Conservation (phyloP, 2,113 vertebrate species). For the Aphyosemion australe region DNA sequence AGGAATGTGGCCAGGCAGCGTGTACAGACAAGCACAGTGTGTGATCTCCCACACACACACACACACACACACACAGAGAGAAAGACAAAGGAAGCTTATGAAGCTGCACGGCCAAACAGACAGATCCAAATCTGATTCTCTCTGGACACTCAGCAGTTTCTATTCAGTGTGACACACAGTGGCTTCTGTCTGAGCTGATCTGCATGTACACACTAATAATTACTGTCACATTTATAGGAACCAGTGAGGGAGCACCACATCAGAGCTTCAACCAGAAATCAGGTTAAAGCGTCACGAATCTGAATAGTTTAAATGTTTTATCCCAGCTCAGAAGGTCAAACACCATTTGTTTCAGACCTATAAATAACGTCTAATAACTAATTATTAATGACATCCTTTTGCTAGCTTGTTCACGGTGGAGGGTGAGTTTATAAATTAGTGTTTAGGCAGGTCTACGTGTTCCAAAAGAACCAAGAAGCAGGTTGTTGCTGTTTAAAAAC, state of each 20-base stretch:
- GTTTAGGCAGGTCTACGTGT: too few species aligned
- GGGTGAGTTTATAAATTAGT: too few species aligned
- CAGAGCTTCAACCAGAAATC: not conserved
- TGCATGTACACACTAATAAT: not conserved
- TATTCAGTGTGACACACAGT: constrained; percentile 12
- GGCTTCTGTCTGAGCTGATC: not conserved
- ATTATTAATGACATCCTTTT: too few species aligned
- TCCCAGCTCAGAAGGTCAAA: too few species aligned
- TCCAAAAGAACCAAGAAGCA: too few species aligned
- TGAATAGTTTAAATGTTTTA: not conserved
- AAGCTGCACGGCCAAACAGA: constrained; percentile 30
- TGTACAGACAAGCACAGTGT: constrained; percentile 64
- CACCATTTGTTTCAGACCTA: too few species aligned
- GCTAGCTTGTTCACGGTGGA: too few species aligned
- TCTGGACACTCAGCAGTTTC: constrained; percentile 15
- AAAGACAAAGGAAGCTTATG: constrained; percentile 48
- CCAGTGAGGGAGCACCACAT: not conserved
- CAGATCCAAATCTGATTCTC: constrained; percentile 15
- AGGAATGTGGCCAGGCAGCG: constrained; percentile 66
- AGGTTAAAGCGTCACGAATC: not conserved
- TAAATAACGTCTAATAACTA: too few species aligned
- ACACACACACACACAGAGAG: constrained; percentile 13
- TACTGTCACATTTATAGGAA: not conserved
- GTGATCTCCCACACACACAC: constrained; percentile 12
- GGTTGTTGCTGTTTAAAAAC: too few species aligned